These are phyloP conservation scores for Spea multiplicata DNA, from an alignment of 2,113 vertebrate genomes.

Conservation along the genomic window DNA sequence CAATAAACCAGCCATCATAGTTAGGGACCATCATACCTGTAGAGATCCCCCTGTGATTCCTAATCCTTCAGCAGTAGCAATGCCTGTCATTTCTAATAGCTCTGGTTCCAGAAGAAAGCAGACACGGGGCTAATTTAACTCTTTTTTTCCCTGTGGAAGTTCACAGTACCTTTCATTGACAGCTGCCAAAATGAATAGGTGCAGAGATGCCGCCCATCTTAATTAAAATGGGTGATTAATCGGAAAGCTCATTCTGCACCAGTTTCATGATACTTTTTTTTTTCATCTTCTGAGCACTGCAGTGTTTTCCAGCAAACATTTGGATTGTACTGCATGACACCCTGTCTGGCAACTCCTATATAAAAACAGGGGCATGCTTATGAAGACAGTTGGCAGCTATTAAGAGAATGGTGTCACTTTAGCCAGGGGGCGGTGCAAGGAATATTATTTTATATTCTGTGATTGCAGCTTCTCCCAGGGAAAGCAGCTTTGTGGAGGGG, in stretches of 20 bases:
- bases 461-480: not conserved
- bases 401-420: constrained; percentile 14
- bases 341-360: not conserved
- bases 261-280: not conserved
- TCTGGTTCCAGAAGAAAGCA: too few relatives aligned
- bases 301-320: not conserved
- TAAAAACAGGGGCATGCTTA: not conserved
- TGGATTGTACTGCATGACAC: not conserved
- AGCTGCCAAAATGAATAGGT: too few relatives aligned
- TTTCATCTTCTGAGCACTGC: not conserved
- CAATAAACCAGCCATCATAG: too few relatives aligned
- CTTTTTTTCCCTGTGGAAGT: too few relatives aligned
- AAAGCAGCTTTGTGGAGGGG: not conserved
- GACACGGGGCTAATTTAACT: too few relatives aligned
- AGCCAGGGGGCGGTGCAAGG: constrained; percentile 28
- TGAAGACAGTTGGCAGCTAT: not conserved
- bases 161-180: too few relatives aligned
- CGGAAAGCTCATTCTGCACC: not conserved
- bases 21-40: too few relatives aligned
- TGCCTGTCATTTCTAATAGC: too few relatives aligned
- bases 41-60: too few relatives aligned
- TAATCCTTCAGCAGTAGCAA: too few relatives aligned
- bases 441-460: constrained; percentile 27
- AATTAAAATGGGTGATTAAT: not conserved
- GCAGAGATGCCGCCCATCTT: too few relatives aligned